phyloP scores from a whole-genome alignment of 2,797 vertebrate genomes.

The Protonibea diacanthus region DNA sequence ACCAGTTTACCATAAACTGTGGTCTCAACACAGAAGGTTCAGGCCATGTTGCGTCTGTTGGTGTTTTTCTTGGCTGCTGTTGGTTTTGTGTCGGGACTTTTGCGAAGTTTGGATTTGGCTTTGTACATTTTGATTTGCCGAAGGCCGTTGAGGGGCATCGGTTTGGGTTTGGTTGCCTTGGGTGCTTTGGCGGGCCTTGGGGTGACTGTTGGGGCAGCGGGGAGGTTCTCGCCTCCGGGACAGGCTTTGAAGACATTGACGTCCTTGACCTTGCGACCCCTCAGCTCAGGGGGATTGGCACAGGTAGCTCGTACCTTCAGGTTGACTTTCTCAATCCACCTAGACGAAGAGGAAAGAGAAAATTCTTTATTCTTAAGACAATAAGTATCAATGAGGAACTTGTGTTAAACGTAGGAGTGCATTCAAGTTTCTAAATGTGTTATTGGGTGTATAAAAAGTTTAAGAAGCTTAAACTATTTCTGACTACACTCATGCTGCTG shows the following conservation, averaged over 20 bases:
- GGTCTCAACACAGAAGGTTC: conserved; percentile 24
- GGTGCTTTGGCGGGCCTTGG: conserved; percentile 68
- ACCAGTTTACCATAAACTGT: neutral
- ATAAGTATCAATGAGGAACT: neutral
- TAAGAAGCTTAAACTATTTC: neutral
- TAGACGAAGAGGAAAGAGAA: conserved; percentile 56
- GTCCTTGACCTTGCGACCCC: conserved; percentile 88
- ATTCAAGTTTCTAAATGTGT: neutral
- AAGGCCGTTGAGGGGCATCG: conserved; percentile 63
- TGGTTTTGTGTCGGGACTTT: conserved; percentile 56
- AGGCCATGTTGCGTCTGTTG: conserved; percentile 65
- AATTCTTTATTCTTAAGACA: neutral
- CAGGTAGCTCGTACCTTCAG: conserved; percentile 91
- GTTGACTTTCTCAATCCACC: conserved; percentile 94
- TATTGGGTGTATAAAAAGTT: neutral
- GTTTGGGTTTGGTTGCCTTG: conserved; percentile 79
- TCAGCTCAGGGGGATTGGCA: conserved; percentile 86
- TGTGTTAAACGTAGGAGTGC: too few relatives aligned
- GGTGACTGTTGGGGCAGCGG: conserved; percentile 36
- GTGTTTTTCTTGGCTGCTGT: conserved; percentile 50
- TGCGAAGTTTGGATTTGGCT: conserved; percentile 68
- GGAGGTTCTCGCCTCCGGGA: conserved; percentile 80
- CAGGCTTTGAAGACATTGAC: conserved; percentile 89
- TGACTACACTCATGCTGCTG: neutral
- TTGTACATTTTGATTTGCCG: conserved; percentile 68